A percentile compares a stretch with the other conserved stretches of the same genome.
Conservation (phyloP, 2,888 invertebrate species). For the Xestia ashworthii region DNA sequence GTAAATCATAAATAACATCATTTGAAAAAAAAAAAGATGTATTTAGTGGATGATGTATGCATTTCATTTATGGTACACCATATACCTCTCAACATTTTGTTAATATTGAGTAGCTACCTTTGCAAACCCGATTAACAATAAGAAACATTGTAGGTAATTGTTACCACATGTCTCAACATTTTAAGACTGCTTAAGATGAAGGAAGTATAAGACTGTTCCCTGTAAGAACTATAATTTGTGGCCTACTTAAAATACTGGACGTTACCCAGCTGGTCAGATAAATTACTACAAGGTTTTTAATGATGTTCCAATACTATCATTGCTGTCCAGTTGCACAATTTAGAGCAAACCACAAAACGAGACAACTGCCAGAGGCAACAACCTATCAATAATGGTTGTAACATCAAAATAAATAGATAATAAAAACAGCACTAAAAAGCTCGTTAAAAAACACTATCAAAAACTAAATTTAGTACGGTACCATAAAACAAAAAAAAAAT, state of each 20-base stretch:
- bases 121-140: not conserved
- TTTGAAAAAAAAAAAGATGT: not conserved
- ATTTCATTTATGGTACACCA: not conserved
- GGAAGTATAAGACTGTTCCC: conserved; percentile 1
- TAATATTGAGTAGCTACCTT: not conserved
- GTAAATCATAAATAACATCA: not conserved
- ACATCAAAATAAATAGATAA: conserved; percentile 15
- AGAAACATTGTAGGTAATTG: not conserved
- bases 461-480: conserved; percentile 20
- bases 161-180: not conserved
- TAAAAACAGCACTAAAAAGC: too few species aligned
- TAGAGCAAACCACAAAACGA: conserved; percentile 3
- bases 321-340: not conserved
- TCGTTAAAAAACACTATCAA: conserved; percentile 19
- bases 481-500: conserved; percentile 22
- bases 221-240: conserved; percentile 11
- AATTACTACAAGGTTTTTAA: not conserved
- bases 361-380: not conserved
- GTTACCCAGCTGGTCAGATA: conserved; percentile 18
- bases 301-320: not conserved
- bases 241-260: not conserved
- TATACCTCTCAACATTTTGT: not conserved
- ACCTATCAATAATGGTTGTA: conserved; percentile 22
- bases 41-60: not conserved
- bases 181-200: not conserved